Percentiles rank a stretch among this genome's conserved stretches.
phyloP scores from a whole-genome alignment of 1,140 invertebrate species.

The Drosophila saltans region DNA sequence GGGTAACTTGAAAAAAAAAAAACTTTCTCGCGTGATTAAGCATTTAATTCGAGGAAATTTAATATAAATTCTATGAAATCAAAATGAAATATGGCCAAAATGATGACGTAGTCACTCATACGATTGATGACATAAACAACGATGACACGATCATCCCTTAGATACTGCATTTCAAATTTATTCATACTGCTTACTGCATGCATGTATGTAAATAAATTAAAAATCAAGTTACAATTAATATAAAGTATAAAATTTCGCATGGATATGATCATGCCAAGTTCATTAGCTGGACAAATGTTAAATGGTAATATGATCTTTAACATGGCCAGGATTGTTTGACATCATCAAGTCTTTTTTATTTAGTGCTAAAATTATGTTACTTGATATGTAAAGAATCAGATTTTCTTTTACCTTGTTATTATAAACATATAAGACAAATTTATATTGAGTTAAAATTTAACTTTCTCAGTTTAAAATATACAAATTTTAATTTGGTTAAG shows the following conservation, averaged over 20 bases:
- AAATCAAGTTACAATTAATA: slow-evolving; percentile 8
- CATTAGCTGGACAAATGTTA: background rate
- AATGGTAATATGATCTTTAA: background rate
- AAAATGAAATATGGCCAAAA: background rate
- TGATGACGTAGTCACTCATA: background rate
- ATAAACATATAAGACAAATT: too few species aligned
- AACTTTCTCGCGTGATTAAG: slow-evolving; percentile 21
- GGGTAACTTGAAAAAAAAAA: background rate
- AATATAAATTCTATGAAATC: slow-evolving; percentile 33
- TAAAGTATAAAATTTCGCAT: background rate
- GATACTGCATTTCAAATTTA: background rate
- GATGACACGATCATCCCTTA: slow-evolving; percentile 1
- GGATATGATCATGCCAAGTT: background rate
- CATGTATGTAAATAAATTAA: background rate
- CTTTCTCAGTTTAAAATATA: too few species aligned
- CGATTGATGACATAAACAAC: slow-evolving; percentile 3
- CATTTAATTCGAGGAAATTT: slow-evolving; percentile 36
- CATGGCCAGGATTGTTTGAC: background rate
- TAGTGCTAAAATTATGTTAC: too few species aligned
- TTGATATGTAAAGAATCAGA: too few species aligned
- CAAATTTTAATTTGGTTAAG: too few species aligned
- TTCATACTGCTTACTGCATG: background rate
- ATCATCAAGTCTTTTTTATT: background rate
- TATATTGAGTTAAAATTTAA: too few species aligned
- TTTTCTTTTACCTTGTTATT: too few species aligned